A percentile compares a stretch with the other conserved stretches of the same genome.
phyloP scores from a whole-genome alignment of 1,140 invertebrate species.

The Drosophila suzukii region DNA sequence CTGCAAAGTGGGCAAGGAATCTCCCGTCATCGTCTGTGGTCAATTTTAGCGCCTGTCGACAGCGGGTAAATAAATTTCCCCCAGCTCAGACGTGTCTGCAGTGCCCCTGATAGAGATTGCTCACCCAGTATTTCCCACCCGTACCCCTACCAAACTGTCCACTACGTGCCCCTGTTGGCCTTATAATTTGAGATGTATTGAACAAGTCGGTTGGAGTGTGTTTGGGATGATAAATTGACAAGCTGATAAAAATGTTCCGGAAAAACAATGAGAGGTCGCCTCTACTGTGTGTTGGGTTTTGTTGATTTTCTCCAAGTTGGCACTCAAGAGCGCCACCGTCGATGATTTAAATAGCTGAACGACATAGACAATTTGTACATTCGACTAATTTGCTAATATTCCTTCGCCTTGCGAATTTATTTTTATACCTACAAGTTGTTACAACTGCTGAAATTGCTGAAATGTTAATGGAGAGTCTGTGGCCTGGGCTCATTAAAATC shows the following conservation, averaged over 20 bases:
- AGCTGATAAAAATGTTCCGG: slow-evolving; percentile 55
- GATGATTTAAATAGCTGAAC: slow-evolving; percentile 32
- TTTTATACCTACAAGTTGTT: slow-evolving; percentile 16
- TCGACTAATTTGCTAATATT: slow-evolving; percentile 34
- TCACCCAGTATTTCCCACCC: slow-evolving; percentile 18
- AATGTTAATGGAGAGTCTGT: slow-evolving; percentile 31
- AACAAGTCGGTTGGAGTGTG: slow-evolving; percentile 7
- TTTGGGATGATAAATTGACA: slow-evolving; percentile 64
- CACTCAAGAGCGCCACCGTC: slow-evolving; percentile 15
- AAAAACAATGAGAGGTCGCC: slow-evolving; percentile 21
- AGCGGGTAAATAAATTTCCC: slow-evolving; percentile 62
- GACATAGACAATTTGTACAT: background rate
- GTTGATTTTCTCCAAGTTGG: background rate
- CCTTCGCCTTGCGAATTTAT: slow-evolving; percentile 9
- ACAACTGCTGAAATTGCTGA: slow-evolving; percentile 18
- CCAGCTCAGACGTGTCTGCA: slow-evolving; percentile 63
- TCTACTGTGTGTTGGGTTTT: background rate
- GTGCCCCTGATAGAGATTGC: slow-evolving; percentile 13
- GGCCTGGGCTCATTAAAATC: slow-evolving; percentile 25
- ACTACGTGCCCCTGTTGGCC: slow-evolving; percentile 74
- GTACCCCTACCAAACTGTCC: slow-evolving; percentile 14
- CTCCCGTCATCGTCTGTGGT: slow-evolving; percentile 43
- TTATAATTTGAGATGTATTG: slow-evolving; percentile 70
- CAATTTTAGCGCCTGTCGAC: slow-evolving; percentile 56
- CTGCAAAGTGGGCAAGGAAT: slow-evolving; percentile 20